Conservation (phyloP, 30 jellyfish, hydroid and myxozoan genomes). For the Turritopsis dohrnii region DNA sequence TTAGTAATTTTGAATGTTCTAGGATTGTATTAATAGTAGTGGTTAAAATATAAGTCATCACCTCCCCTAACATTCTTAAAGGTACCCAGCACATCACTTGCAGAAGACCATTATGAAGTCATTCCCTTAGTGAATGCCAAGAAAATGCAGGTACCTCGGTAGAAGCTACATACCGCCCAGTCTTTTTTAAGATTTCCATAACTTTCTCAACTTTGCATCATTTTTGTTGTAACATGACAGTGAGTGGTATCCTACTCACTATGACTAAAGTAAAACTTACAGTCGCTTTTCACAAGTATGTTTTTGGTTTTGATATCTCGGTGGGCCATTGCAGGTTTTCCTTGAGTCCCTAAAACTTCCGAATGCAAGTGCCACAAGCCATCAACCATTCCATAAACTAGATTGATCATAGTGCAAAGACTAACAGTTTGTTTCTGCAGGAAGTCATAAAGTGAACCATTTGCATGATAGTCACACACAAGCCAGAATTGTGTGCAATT, state of each 20-base stretch:
- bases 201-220: too few relatives aligned
- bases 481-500: conserved; percentile 85
- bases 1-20: too few relatives aligned
- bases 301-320: conserved; percentile 95
- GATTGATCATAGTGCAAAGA: conserved; percentile 45
- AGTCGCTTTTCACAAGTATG: conserved; percentile 75
- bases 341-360: conserved; percentile 91
- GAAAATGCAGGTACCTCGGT: too few relatives aligned
- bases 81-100: too few relatives aligned
- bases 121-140: too few relatives aligned
- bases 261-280: conserved; percentile 42
- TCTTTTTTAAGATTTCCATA: too few relatives aligned
- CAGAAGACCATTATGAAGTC: too few relatives aligned
- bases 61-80: too few relatives aligned
- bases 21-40: too few relatives aligned
- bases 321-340: conserved; percentile 99
- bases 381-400: conserved; percentile 64
- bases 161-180: too few relatives aligned
- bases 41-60: too few relatives aligned
- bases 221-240: not conserved
- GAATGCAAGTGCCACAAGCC: conserved; percentile 93
- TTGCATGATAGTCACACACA: conserved; percentile 81
- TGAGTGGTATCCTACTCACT: too few relatives aligned
- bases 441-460: conserved; percentile 89
- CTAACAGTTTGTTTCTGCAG: conserved; percentile 59